Percentiles rank a stretch among this genome's conserved stretches.
These are phyloP conservation scores for Lysandra bellargus DNA, from an alignment of 2,888 invertebrate genomes.

Conservation along the genomic window DNA sequence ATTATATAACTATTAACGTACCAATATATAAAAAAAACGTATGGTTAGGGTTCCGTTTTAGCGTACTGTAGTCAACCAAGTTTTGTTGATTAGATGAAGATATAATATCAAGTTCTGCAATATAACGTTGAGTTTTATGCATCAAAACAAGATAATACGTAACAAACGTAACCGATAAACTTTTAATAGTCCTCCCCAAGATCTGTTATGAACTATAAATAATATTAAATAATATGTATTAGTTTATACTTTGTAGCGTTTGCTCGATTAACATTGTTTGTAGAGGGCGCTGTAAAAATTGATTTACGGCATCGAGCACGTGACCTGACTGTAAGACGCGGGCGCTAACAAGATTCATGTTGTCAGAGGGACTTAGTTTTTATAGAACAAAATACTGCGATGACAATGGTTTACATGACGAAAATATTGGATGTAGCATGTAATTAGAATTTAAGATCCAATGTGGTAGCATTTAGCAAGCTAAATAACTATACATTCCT, in stretches of 20 bases:
- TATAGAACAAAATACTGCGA: slow-evolving; percentile 19
- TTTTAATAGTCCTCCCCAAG: neutral
- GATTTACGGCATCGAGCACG: slow-evolving; percentile 19
- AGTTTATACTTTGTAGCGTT: slow-evolving; percentile 15
- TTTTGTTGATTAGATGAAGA: too few species aligned
- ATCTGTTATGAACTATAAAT: slow-evolving; percentile 9
- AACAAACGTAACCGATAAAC: neutral
- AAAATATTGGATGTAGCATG: neutral
- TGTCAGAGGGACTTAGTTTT: slow-evolving; percentile 11
- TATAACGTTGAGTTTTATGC: neutral
- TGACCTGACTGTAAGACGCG: slow-evolving; percentile 18
- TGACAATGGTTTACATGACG: neutral
- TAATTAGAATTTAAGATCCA: neutral
- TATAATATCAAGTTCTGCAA: neutral
- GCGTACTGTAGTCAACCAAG: too few species aligned
- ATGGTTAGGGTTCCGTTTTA: too few species aligned
- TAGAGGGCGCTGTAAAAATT: slow-evolving; percentile 28
- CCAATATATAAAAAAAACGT: too few species aligned
- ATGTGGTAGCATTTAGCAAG: too few species aligned
- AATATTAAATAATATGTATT: neutral
- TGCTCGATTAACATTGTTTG: slow-evolving; percentile 26
- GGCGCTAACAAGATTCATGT: neutral
- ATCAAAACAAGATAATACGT: neutral
- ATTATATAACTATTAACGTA: too few species aligned
- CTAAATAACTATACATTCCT: too few species aligned